Base-by-base conservation (phyloP, 2,797 vertebrate genomes). In the Rallus crepitans region DNA sequence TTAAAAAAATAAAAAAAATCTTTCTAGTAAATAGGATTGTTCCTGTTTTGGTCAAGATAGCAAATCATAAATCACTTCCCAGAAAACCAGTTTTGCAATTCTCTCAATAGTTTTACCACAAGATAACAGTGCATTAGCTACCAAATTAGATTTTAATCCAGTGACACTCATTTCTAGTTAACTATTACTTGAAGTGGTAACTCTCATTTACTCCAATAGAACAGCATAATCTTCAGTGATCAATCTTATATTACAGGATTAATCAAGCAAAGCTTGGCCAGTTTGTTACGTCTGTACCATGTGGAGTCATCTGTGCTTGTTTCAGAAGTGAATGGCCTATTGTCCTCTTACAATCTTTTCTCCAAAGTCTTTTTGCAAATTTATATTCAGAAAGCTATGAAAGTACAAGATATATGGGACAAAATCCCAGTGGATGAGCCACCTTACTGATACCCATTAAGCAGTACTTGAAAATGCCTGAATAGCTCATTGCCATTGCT, bases 41-140 rank as follows among this genome's bases (percentile, higher is more conserved):
- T 80, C 17, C 25, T 71, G 45, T 64, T 95, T 84, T 55, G 52
- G 28, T 68, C 61, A 87, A 82, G 57, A 82, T 30, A 35, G 55
- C 14, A 5, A 52, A 23, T 14, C 11, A 50, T 25, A 52, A 90
- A 52, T 42, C 11, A 27, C 31, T 64, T 66, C 11, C 63, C 6
- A 71, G 61, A 86, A 87, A 68, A 55, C 27, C 8, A 0, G 8
- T 25, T 90, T 59, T 68, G 35, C 27, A 40, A 42, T 57, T 78
- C 17, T 66, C 19, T 39, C 37, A 31, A n/a, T 12, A 75, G 12
- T 66, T 75, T 40, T 35, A 73, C 27, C 6, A 1, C 27, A 70
- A 73, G 39, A 12, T 35, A 48, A 56, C 35, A 50, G 17, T 27
- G 23, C 27, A 61, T 57, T 25, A 50, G 10, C 27, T 82, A 50